A percentile compares a stretch with the other conserved stretches of the same genome.
Evolutionary conservation across 2,113 vertebrate genomes (phyloP).

Genomic region (Xenopus laevis): DNA sequence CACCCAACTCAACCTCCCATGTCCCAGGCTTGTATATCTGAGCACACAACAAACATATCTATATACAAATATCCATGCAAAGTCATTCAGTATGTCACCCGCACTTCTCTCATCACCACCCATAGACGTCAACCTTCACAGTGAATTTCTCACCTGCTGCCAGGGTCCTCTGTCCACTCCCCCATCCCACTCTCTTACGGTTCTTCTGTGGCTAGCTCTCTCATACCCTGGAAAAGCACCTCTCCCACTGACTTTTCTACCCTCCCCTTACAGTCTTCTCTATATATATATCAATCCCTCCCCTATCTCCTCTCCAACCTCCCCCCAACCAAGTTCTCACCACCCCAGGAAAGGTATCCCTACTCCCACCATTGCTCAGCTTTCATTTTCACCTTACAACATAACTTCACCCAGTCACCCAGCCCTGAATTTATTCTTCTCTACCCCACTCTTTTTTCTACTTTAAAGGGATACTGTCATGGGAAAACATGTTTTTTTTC

Average conservation of each 20-base stretch:
- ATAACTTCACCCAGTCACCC: no score
- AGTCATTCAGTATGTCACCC: no score
- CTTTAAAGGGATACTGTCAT: no score
- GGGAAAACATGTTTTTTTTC: no score
- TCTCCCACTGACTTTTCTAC: background rate
- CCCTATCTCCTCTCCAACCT: no score
- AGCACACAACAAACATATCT: background rate
- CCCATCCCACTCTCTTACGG: constrained; percentile 1
- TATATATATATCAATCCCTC: background rate
- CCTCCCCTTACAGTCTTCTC: background rate
- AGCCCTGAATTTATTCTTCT: no score
- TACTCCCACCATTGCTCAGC: constrained; percentile 8
- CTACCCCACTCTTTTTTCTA: no score
- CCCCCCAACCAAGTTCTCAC: background rate
- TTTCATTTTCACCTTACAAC: background rate
- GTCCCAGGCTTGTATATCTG: background rate
- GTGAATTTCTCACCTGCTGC: background rate
- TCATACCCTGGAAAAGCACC: background rate
- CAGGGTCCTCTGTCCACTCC: background rate
- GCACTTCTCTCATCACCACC: background rate
- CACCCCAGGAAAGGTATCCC: background rate
- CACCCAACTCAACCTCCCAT: background rate
- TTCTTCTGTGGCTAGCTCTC: background rate
- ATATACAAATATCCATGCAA: background rate
- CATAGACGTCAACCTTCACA: background rate